These are phyloP conservation scores for Aulostomus chinensis DNA, from an alignment of 2,797 vertebrate genomes.

Conservation along the genomic window DNA sequence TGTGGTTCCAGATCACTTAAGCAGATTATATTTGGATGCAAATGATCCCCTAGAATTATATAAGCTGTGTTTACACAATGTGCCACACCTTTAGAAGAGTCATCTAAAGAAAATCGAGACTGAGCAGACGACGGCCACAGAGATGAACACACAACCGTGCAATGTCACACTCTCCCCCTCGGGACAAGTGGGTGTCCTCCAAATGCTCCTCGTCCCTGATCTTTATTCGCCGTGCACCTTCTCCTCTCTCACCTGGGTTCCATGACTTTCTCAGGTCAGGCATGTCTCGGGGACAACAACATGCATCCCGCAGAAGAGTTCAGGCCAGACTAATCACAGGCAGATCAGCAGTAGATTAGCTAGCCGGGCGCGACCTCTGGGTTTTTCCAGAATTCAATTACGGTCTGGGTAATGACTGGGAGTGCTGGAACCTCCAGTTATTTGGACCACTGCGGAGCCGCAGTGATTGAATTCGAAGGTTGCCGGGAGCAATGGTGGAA, in stretches of 20 bases:
- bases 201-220: constrained; percentile 46
- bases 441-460: constrained; percentile 68
- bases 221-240: constrained; percentile 46
- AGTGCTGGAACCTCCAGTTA: constrained; percentile 76
- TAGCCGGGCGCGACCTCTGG: constrained; percentile 69
- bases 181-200: constrained; percentile 52
- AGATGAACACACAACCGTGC: constrained; percentile 35
- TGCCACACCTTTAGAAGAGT: background rate
- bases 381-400: constrained; percentile 78
- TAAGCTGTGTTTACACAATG: constrained; percentile 22
- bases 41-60: constrained; percentile 36
- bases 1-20: constrained; percentile 43
- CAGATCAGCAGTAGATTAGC: constrained; percentile 80
- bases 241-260: constrained; percentile 42
- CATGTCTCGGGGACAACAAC: constrained; percentile 58
- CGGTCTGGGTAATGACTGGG: constrained; percentile 70
- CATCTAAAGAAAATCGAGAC: constrained; percentile 10
- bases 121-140: constrained; percentile 28
- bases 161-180: constrained; percentile 52
- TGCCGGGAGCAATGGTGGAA: constrained; percentile 67
- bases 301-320: constrained; percentile 48
- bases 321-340: constrained; percentile 75
- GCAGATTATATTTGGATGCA: constrained; percentile 43
- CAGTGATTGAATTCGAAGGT: constrained; percentile 74
- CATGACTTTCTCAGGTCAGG: constrained; percentile 60